phyloP scores from a whole-genome alignment of 2,113 vertebrate species.

The Canis aureus region DNA sequence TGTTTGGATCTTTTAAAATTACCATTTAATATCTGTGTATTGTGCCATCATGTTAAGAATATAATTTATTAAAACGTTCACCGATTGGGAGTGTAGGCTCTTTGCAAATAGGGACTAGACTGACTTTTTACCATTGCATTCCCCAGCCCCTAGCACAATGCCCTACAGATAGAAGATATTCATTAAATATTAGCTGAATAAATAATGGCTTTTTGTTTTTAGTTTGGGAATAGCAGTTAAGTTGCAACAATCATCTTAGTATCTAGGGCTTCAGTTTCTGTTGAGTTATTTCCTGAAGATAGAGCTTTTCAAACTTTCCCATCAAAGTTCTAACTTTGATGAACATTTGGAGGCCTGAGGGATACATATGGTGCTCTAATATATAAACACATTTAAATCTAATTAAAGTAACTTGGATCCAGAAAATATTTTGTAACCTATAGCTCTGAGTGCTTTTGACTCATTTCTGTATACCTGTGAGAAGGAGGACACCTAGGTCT shows the following conservation, averaged over 20 bases:
- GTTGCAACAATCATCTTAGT: not conserved
- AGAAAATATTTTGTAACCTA: not conserved
- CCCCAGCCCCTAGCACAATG: not conserved
- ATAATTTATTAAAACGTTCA: slow-evolving; percentile 35
- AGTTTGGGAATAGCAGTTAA: not conserved
- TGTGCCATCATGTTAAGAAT: slow-evolving; percentile 3
- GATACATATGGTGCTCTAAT: not conserved
- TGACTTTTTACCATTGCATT: not conserved
- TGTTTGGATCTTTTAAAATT: slow-evolving; percentile 58
- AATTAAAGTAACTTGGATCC: not conserved
- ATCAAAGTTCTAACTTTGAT: not conserved
- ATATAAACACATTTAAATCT: not conserved
- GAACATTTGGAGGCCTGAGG: not conserved
- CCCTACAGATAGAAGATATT: not conserved
- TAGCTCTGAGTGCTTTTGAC: not conserved
- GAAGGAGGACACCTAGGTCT: not conserved
- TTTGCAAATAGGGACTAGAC: not conserved
- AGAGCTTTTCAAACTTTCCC: not conserved
- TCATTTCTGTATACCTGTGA: not conserved
- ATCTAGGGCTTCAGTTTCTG: not conserved
- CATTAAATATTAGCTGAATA: not conserved
- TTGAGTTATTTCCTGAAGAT: slow-evolving; percentile 8
- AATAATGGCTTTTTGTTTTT: slow-evolving; percentile 22
- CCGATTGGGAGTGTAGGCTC: not conserved
- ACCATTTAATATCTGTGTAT: not conserved